These are phyloP conservation scores for Meghimatium bilineatum DNA, from an alignment of 2,888 invertebrate genomes.

Conservation along the genomic window DNA sequence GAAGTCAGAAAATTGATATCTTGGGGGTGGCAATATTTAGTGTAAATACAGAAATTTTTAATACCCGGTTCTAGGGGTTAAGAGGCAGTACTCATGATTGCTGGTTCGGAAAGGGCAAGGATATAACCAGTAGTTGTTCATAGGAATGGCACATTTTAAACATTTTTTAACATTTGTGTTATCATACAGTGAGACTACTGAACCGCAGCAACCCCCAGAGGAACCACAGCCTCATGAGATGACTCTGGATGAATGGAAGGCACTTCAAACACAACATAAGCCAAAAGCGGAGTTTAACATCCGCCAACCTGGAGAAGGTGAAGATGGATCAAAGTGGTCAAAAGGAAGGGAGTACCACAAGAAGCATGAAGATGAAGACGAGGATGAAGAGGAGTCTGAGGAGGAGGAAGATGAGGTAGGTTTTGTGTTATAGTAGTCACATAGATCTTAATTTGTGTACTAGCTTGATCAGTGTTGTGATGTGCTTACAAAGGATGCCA, in stretches of 20 bases:
- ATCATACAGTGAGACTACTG: constrained; percentile 61
- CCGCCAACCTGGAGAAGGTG: constrained; percentile 83
- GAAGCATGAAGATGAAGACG: constrained; percentile 80
- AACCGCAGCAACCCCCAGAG: constrained; percentile 56
- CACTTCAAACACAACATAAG: constrained; percentile 85
- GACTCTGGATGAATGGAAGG: constrained; percentile 96
- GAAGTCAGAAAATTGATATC: too few species aligned
- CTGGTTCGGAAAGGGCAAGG: too few species aligned
- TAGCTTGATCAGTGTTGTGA: too few species aligned
- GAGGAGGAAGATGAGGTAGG: constrained; percentile 57
- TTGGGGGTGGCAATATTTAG: too few species aligned
- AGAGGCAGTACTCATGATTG: too few species aligned
- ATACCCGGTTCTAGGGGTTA: too few species aligned
- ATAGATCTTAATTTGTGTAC: too few species aligned
- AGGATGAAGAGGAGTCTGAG: constrained; percentile 81
- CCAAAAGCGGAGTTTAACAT: constrained; percentile 92
- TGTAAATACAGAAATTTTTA: too few species aligned
- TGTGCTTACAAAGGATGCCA: too few species aligned
- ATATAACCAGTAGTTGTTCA: too few species aligned
- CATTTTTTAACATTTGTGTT: neutral
- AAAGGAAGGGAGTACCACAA: constrained; percentile 80
- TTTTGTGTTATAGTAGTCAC: neutral
- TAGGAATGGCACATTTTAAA: too few species aligned
- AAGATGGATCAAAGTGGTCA: constrained; percentile 84
- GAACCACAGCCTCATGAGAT: constrained; percentile 91